A percentile compares a stretch with the other conserved stretches of the same genome.
These are phyloP conservation scores for Adineta ricciae DNA, from an alignment of 2,888 invertebrate species.

Conservation along the genomic window DNA sequence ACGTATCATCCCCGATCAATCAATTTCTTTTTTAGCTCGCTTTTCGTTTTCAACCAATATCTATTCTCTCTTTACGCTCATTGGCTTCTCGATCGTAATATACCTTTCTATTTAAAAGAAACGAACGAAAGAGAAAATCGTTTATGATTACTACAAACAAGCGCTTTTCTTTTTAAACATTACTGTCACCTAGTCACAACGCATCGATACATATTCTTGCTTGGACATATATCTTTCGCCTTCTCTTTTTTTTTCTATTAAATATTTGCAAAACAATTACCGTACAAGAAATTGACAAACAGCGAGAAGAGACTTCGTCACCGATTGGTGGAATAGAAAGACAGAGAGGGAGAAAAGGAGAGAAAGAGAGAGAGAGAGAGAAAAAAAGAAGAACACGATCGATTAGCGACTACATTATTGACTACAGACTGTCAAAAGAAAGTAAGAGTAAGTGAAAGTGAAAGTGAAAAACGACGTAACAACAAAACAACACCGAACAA, in stretches of 20 bases:
- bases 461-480: not conserved
- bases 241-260: slow-evolving; percentile 1
- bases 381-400: not conserved
- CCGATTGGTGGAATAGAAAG: not conserved
- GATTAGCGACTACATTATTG: slow-evolving; percentile 15
- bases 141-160: slow-evolving; percentile 1
- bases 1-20: slow-evolving; percentile 9
- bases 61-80: not conserved
- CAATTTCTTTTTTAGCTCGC: not conserved
- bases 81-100: not conserved
- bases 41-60: not conserved
- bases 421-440: slow-evolving; percentile 5
- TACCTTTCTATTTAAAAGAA: not conserved
- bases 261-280: slow-evolving; percentile 11
- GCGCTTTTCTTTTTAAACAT: not conserved
- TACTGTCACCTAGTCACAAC: slow-evolving; percentile 9
- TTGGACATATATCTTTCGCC: not conserved
- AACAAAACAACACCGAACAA: not conserved
- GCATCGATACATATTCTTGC: not conserved
- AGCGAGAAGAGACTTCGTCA: not conserved
- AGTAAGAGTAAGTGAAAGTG: not conserved
- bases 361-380: not conserved
- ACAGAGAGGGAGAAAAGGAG: not conserved
- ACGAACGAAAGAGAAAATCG: not conserved
- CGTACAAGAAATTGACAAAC: not conserved